Conservation (phyloP, 2,888 invertebrate species). For the Sesia apiformis region DNA sequence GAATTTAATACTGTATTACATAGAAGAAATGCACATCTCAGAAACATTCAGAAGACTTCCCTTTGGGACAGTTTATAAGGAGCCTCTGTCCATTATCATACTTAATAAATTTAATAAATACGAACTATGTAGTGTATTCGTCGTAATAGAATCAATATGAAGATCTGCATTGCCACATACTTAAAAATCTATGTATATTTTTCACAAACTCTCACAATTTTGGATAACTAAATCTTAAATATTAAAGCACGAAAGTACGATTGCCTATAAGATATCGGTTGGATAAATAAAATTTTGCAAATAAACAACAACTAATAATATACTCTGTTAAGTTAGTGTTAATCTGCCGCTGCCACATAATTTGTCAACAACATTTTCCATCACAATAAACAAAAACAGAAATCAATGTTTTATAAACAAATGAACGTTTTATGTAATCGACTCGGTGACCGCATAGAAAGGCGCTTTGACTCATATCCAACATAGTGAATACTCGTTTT, state of each 20-base stretch:
- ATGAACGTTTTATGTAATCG: conserved; percentile 36
- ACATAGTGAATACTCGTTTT: conserved; percentile 68
- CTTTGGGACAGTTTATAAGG: conserved; percentile 68
- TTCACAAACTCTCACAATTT: conserved; percentile 59
- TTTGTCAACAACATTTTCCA: conserved; percentile 72
- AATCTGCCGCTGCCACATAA: conserved; percentile 66
- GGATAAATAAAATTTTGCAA: conserved; percentile 72
- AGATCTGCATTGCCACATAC: conserved; percentile 75
- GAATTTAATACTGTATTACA: conserved; percentile 92
- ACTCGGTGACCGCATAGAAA: conserved; percentile 70
- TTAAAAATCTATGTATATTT: conserved; percentile 74
- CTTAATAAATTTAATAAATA: conserved; percentile 47
- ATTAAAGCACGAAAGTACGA: conserved; percentile 57
- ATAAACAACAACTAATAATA: conserved; percentile 67
- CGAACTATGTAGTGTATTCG: conserved; percentile 42
- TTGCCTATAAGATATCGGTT: conserved; percentile 58
- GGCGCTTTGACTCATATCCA: conserved; percentile 73
- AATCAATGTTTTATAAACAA: conserved; percentile 52
- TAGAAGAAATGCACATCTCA: conserved; percentile 92
- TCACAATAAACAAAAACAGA: conserved; percentile 61
- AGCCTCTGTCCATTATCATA: conserved; percentile 52
- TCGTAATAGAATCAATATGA: conserved; percentile 60
- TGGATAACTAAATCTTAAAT: conserved; percentile 58
- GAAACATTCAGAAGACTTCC: conserved; percentile 91
- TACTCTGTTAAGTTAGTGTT: conserved; percentile 45